Base-by-base conservation (phyloP, 1,140 invertebrate genomes). In the Sesamia nonagrioides region DNA sequence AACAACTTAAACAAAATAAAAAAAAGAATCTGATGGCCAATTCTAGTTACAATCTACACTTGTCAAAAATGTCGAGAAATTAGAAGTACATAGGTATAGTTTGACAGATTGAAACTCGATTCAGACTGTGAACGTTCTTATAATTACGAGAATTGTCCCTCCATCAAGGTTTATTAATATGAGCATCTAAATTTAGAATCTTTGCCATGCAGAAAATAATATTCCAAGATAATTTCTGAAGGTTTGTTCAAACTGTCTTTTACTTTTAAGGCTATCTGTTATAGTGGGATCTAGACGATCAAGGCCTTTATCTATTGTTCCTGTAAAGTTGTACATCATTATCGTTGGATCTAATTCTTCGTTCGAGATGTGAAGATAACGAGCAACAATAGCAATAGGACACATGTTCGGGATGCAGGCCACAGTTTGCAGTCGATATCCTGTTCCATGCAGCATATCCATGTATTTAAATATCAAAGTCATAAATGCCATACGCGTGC, bases 401-500 rank as follows among this genome's bases (percentile, higher is more conserved):
- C 68, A 71, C 68, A 69, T 50, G 68, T 52, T 54, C 17, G 8
- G 2, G 21, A 56, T 21, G 54, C 52, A 45, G 17, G 71, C 71
- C 27, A 15, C 35, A 58, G 11, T 73, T 68, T 45, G 60, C 72
- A 27, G 66, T 69, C 84, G 50, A 54, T 76, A 86, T 84, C 82
- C 82, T 90, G 84, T 84, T 87, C 61, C 50, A 27, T 73, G 42
- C n/a, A 80, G 42, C 56, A 50, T 45, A 18, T 63, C 40, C 40
- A 66, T 81, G 58, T 79, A 92, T 92, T 91, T 87, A 89, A 92
- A 91, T 90, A 88, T 92, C 84, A 87, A 84, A 89, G 89, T 93
- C 90, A 93, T 92, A 94, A 92, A 93, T 93, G 91, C 87, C 89
- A 92, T 93, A 92, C 92, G 92, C 91, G 91, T 92, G 81, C 89